phyloP scores from a whole-genome alignment of 2,888 invertebrate species.

The Brenthis ino region DNA sequence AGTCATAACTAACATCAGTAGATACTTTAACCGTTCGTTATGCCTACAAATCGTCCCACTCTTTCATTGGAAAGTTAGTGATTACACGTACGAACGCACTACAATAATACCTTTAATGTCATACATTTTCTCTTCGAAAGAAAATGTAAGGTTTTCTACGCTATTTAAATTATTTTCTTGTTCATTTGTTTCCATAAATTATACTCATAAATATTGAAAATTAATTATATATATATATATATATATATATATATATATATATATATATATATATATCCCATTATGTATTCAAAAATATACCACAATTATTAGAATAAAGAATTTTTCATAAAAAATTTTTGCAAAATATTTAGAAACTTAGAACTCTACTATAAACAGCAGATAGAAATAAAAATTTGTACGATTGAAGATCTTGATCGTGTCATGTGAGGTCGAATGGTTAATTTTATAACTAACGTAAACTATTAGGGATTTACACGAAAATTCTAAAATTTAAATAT shows the following conservation, averaged over 20 bases:
- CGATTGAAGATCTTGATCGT: slow-evolving; percentile 1
- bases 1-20: slow-evolving; percentile 11
- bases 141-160: neutral
- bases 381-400: slow-evolving; percentile 2
- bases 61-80: slow-evolving; percentile 60
- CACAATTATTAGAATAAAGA: neutral
- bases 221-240: no score
- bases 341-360: neutral
- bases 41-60: slow-evolving; percentile 22
- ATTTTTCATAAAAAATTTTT: neutral
- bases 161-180: no score
- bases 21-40: slow-evolving; percentile 17
- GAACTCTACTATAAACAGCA: neutral
- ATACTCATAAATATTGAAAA: no score
- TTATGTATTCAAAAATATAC: no score
- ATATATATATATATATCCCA: no score
- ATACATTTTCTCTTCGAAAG: slow-evolving; percentile 40
- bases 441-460: no score
- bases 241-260: no score
- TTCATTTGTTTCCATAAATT: no score
- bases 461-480: no score
- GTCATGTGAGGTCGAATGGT: neutral
- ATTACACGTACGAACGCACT: slow-evolving; percentile 67
- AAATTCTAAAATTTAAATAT: no score
- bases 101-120: slow-evolving; percentile 54